Conservation (phyloP, 2,797 vertebrate genomes). For the Anas acuta region DNA sequence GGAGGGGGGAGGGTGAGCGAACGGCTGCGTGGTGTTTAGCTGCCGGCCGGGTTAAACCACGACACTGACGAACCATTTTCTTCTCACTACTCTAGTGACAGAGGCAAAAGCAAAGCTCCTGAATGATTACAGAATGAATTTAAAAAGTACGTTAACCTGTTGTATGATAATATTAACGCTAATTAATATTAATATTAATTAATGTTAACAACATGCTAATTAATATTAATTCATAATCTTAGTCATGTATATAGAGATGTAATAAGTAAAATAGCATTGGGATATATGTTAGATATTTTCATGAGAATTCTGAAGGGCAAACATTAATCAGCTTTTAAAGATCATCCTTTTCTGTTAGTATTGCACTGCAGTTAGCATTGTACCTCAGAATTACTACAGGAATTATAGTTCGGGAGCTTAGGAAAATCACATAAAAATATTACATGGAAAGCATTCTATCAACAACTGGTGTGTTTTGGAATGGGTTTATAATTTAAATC, state of each 20-base stretch:
- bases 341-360: neutral
- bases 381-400: neutral
- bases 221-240: neutral
- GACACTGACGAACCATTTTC: neutral
- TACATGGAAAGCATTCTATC: neutral
- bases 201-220: too few species aligned
- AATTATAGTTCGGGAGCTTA: neutral
- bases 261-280: neutral
- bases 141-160: neutral
- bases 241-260: neutral
- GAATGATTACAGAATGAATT: neutral
- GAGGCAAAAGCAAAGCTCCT: neutral
- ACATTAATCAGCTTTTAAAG: constrained; percentile 12
- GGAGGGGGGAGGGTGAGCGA: too few species aligned
- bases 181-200: too few species aligned
- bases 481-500: neutral
- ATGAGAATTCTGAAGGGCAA: neutral
- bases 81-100: neutral
- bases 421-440: neutral
- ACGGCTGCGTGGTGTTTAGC: too few species aligned
- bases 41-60: too few species aligned
- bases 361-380: neutral
- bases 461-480: neutral
- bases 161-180: neutral
- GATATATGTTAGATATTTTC: neutral